Base-by-base conservation (phyloP, 2,888 invertebrate genomes). In the Coelopa pilipes region DNA sequence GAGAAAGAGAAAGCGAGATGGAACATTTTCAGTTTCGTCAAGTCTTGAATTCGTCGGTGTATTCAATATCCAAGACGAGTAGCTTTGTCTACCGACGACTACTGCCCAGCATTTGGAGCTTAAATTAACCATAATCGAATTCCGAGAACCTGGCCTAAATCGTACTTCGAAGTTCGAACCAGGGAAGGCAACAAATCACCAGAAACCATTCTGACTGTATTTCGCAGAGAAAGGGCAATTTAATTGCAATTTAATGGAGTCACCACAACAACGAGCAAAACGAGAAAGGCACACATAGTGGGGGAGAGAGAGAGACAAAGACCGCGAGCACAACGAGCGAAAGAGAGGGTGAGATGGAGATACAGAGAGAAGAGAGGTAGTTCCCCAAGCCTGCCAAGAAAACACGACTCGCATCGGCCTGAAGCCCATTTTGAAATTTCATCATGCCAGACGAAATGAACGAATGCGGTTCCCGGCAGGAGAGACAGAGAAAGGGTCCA, bases 241-340 rank as follows among this genome's bases (percentile, higher is more conserved):
- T 81, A 83, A 82, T 82, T 83, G 81, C 83, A 79, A 80, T 82
- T 83, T 82, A 82, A 82, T 83, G 82, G 84, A 83, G 82, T 80
- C 80, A 78, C 82, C 80, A 82, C 82, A 77, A 59, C 12, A 57
- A 4, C 34, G 34, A 34, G 7, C 34, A 34, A 34, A 34, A 7
- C 2, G 53, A 69, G 34, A 59, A 53, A 12, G 49, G 19, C 9
- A 45, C 11, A 50, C 17, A 67, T n/a, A 34, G n/a, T 66, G n/a
- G 3, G 21, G 60, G 17, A 19, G 19, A n/a, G 68, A 49, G 34
- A 74, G 65, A 71, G 75, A 75, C 73, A 45, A 17, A 12, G 12
- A 65, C 59, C 62, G 46, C 15, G 12, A 60, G 74, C 68, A 70
- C 67, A 70, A 50, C 45, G 17, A 24, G 68, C 15, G 55, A 15